These are phyloP conservation scores for Patella ulyssiponensis DNA, from an alignment of 2,888 invertebrate species.

Conservation along the genomic window DNA sequence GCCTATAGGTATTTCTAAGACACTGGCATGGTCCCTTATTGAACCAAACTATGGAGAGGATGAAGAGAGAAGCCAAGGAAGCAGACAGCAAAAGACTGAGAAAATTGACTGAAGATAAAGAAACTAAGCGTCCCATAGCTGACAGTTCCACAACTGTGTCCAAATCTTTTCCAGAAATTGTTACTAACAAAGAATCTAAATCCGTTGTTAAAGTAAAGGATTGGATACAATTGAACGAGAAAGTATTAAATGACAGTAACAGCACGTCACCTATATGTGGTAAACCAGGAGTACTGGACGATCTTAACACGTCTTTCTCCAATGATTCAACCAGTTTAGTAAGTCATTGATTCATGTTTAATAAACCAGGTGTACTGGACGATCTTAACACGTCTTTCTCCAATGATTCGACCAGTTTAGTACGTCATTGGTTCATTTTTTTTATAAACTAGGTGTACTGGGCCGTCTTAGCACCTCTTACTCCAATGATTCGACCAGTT, in stretches of 20 bases:
- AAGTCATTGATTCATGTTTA: constrained; percentile 9
- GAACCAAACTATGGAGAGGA: constrained; percentile 29
- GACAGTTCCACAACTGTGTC: background rate
- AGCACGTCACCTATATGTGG: constrained; percentile 25
- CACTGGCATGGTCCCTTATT: constrained; percentile 43
- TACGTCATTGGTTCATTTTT: background rate
- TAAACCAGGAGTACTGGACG: background rate
- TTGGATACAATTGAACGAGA: constrained; percentile 38
- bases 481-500: background rate
- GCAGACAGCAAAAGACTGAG: constrained; percentile 21
- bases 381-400: background rate
- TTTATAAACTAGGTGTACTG: constrained; percentile 7
- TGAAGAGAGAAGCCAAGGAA: background rate
- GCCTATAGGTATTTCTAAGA: constrained; percentile 37
- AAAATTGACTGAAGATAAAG: background rate
- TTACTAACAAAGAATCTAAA: constrained; percentile 14
- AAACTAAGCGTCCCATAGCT: background rate
- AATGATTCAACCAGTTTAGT: too few relatives aligned
- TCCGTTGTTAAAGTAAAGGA: constrained; percentile 33
- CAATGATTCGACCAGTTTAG: too few relatives aligned
- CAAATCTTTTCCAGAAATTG: background rate
- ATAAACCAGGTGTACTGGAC: background rate
- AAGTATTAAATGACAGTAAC: constrained; percentile 20
- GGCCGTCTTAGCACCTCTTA: background rate
- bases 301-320: background rate